Conservation (phyloP, 2,113 vertebrate genomes). For the Calypte anna region DNA sequence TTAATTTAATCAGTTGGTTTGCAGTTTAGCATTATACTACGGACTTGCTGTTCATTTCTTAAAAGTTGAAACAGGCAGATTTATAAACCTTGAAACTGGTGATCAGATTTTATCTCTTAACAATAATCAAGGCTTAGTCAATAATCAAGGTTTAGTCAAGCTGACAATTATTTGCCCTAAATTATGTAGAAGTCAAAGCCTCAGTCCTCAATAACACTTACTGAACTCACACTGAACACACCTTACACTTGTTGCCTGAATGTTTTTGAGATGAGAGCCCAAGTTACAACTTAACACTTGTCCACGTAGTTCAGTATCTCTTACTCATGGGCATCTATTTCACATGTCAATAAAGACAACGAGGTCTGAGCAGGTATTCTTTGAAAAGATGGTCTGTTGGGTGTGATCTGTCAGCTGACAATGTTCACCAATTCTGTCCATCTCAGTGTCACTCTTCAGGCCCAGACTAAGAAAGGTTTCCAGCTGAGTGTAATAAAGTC, state of each 20-base stretch:
- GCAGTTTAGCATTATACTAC: neutral
- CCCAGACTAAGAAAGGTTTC: neutral
- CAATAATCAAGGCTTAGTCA: neutral
- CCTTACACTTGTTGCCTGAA: neutral
- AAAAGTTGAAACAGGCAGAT: neutral
- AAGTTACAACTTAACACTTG: neutral
- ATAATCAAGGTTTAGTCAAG: neutral
- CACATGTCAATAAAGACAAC: neutral
- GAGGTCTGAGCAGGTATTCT: neutral
- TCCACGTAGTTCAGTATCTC: neutral
- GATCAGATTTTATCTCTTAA: neutral
- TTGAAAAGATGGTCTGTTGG: neutral
- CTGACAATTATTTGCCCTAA: neutral
- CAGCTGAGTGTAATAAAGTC: neutral
- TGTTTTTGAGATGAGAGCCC: neutral
- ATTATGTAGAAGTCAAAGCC: neutral
- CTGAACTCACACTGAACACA: neutral
- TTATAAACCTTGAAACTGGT: neutral
- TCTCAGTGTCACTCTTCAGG: neutral
- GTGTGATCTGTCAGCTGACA: neutral
- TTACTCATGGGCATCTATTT: neutral
- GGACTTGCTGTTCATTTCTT: neutral
- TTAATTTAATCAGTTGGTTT: neutral
- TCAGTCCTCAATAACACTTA: neutral
- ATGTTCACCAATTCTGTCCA: neutral